phyloP scores from a whole-genome alignment of 2,888 invertebrate genomes.

The Yponomeuta cagnagella region DNA sequence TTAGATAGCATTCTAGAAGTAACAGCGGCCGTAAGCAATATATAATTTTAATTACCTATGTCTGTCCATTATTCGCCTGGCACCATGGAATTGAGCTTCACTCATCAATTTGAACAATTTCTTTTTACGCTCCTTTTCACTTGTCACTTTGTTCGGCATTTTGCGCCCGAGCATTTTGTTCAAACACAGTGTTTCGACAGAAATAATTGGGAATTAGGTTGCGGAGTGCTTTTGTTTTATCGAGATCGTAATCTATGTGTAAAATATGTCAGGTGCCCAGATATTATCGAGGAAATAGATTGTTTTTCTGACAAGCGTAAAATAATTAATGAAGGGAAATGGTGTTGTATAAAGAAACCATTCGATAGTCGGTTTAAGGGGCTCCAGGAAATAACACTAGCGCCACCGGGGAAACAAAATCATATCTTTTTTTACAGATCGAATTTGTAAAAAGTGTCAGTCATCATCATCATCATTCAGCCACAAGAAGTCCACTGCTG shows the following conservation, averaged over 20 bases:
- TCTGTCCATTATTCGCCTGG: background rate
- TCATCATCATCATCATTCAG: no score
- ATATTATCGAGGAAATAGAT: background rate
- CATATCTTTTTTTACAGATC: no score
- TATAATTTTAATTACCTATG: background rate
- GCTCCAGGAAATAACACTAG: no score
- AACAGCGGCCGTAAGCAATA: no score
- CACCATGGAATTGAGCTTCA: background rate
- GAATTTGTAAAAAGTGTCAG: no score
- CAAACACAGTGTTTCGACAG: background rate
- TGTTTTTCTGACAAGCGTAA: background rate
- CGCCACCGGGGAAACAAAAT: no score
- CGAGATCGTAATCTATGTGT: background rate
- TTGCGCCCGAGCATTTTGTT: background rate
- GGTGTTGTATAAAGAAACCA: background rate
- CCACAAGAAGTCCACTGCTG: no score
- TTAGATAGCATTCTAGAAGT: no score
- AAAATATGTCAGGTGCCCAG: background rate
- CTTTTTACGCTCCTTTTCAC: background rate
- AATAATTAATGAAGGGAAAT: background rate
- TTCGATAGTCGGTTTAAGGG: background rate
- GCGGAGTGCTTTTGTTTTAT: background rate
- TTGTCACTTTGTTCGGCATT: background rate
- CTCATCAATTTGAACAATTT: background rate
- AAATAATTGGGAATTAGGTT: background rate